These are phyloP conservation scores for Eupelmus urozonus DNA, from an alignment of 2,888 invertebrate genomes.

Conservation along the genomic window DNA sequence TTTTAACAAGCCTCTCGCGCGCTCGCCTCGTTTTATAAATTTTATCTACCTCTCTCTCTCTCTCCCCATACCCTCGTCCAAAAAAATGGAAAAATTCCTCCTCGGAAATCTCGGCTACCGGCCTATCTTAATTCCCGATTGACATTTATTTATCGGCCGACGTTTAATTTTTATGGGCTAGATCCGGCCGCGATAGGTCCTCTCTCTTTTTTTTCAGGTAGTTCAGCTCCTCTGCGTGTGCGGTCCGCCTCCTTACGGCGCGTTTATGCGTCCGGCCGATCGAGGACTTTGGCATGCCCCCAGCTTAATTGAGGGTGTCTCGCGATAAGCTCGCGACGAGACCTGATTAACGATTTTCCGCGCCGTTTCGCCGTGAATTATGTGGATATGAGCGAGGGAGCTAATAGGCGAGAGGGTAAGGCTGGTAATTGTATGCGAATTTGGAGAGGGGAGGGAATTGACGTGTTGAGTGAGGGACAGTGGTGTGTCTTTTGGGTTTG, in stretches of 20 bases:
- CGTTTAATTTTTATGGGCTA: slow-evolving; percentile 76
- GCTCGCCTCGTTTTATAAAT: slow-evolving; percentile 31
- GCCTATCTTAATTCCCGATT: slow-evolving; percentile 73
- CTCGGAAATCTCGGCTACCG: slow-evolving; percentile 52
- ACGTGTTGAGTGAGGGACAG: too few relatives aligned
- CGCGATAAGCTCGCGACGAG: not conserved
- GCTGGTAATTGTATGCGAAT: not conserved
- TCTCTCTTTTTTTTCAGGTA: slow-evolving; percentile 66
- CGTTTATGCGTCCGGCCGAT: too few relatives aligned
- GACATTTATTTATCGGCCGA: slow-evolving; percentile 77
- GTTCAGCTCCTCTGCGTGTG: slow-evolving; percentile 72
- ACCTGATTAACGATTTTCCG: not conserved
- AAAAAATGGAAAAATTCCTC: slow-evolving; percentile 58
- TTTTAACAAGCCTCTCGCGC: slow-evolving; percentile 41
- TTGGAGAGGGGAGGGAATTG: too few relatives aligned
- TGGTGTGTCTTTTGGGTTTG: not conserved
- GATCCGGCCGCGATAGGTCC: slow-evolving; percentile 71
- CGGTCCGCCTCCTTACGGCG: slow-evolving; percentile 60
- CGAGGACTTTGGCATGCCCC: slow-evolving; percentile 14
- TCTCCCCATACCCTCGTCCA: too few relatives aligned
- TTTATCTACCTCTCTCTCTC: too few relatives aligned
- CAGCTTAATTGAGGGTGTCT: slow-evolving; percentile 72
- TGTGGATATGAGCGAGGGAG: not conserved
- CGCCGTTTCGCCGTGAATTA: not conserved
- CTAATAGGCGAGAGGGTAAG: not conserved